A percentile compares a stretch with the other conserved stretches of the same genome.
phyloP scores from a whole-genome alignment of 2,888 invertebrate genomes.

The Orthonychiurus folsomi region DNA sequence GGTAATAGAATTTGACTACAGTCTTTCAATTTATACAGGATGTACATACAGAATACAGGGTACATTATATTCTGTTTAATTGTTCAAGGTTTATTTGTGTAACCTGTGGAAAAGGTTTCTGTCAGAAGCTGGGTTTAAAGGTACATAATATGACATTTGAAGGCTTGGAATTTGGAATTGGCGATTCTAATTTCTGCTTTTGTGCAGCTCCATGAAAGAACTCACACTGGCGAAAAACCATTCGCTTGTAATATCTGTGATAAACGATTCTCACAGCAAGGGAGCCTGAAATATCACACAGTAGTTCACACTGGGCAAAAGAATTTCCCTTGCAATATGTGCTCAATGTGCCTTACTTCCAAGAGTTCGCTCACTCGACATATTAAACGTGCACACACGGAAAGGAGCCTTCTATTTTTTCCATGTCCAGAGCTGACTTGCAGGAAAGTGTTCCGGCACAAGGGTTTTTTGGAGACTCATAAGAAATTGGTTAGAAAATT shows the following conservation, averaged over 20 bases:
- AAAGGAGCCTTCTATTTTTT: not conserved
- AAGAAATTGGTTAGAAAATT: not conserved
- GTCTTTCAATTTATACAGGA: no score
- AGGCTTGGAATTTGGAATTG: not conserved
- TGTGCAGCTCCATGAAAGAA: not conserved
- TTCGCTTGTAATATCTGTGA: not conserved
- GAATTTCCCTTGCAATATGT: not conserved
- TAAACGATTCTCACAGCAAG: not conserved
- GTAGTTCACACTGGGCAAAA: slow-evolving; percentile 1
- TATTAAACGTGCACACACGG: not conserved
- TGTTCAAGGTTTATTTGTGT: no score
- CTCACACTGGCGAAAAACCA: slow-evolving; percentile 2
- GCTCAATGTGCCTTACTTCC: not conserved
- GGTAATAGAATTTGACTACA: no score
- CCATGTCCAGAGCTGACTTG: not conserved
- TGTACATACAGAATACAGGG: no score
- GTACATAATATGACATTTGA: not conserved
- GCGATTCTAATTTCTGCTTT: not conserved
- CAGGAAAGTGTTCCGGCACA: not conserved
- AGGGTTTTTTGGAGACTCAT: not conserved
- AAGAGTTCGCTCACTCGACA: not conserved
- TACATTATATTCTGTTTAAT: no score
- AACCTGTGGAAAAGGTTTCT: not conserved
- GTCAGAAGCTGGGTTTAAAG: not conserved
- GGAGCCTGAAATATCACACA: not conserved